phyloP scores from a whole-genome alignment of 92 coral and sea anemone genomes.

The Epizoanthus rinbou region DNA sequence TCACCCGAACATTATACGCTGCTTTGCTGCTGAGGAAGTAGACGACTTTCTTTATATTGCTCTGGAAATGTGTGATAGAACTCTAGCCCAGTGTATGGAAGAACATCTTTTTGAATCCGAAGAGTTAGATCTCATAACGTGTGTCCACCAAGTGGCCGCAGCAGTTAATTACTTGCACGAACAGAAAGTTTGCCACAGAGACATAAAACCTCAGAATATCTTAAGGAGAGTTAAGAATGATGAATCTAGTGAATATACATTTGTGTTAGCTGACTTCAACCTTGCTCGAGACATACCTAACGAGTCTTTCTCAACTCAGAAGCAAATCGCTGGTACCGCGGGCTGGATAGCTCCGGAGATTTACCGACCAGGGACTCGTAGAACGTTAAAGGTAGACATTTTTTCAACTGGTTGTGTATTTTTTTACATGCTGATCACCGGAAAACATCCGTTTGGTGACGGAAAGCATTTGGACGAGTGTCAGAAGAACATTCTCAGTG shows the following conservation, averaged over 20 bases:
- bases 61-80: constrained; percentile 22
- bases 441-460: constrained; percentile 25
- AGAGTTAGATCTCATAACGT: background rate
- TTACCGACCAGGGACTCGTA: constrained; percentile 17
- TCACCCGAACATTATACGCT: constrained; percentile 26
- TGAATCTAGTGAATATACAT: background rate
- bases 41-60: constrained; percentile 32
- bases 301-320: constrained; percentile 34
- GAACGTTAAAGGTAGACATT: constrained; percentile 25
- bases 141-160: constrained; percentile 6
- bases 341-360: constrained; percentile 35
- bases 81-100: constrained; percentile 20
- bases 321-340: constrained; percentile 21
- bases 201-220: constrained; percentile 17
- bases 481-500: constrained; percentile 9
- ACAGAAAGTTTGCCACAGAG: constrained; percentile 15
- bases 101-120: constrained; percentile 11
- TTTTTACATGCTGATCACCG: constrained; percentile 12
- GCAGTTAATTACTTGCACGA: constrained; percentile 29
- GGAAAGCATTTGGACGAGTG: constrained; percentile 8
- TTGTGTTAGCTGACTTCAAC: constrained; percentile 36
- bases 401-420: constrained; percentile 25
- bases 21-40: constrained; percentile 20
- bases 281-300: constrained; percentile 23
- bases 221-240: background rate